These are phyloP conservation scores for Strix aluco DNA, from an alignment of 2,113 vertebrate genomes.

Conservation along the genomic window DNA sequence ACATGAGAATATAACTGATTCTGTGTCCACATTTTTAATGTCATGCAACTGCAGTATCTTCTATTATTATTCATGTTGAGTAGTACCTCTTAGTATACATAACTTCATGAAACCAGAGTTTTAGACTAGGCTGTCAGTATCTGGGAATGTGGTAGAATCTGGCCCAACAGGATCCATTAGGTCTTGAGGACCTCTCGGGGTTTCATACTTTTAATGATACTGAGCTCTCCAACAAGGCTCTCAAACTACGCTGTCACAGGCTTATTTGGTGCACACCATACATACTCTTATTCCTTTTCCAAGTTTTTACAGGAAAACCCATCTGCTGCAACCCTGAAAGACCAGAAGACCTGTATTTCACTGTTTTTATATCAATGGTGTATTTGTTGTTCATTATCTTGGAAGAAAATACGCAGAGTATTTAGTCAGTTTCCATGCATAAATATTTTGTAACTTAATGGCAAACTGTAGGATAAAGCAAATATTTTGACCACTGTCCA, in stretches of 20 bases:
- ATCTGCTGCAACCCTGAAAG: neutral
- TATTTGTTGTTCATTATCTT: neutral
- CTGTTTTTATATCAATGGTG: neutral
- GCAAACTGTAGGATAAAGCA: constrained; percentile 18
- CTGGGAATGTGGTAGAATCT: neutral
- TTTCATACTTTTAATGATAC: neutral
- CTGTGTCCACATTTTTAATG: neutral
- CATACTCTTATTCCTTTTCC: neutral
- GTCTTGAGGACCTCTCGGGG: neutral
- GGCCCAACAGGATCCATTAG: neutral
- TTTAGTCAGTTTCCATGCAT: neutral
- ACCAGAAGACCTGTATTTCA: neutral
- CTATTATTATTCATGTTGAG: neutral
- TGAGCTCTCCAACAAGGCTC: neutral
- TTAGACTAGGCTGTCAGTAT: neutral
- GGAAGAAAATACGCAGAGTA: neutral
- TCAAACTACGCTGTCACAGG: neutral
- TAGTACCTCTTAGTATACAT: neutral
- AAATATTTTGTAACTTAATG: constrained; percentile 59
- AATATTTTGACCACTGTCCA: constrained; percentile 36
- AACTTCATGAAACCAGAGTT: neutral
- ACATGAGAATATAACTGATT: neutral
- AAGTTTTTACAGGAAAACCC: neutral
- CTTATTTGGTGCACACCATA: neutral
- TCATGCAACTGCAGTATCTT: neutral